Evolutionary conservation across 2,888 invertebrate species (phyloP).

Genomic region (Microplitis manilae): DNA sequence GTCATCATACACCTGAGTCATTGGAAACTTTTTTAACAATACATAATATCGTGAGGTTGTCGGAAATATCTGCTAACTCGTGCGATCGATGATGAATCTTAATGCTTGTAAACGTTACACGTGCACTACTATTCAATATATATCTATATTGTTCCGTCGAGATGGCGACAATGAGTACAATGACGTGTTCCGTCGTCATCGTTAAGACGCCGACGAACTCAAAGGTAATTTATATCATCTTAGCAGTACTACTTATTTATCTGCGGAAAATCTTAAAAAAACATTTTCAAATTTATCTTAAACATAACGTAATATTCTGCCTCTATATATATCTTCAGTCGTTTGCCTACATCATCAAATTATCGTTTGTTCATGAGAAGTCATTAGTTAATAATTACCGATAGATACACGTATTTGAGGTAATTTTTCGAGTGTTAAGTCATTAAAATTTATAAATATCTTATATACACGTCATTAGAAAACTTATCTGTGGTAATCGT

Average conservation of each 20-base stretch:
- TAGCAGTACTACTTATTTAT: background rate
- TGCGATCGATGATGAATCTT: constrained; percentile 1
- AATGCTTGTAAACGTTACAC: background rate
- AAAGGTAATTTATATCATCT: background rate
- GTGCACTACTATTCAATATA: background rate
- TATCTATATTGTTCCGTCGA: background rate
- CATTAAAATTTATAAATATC: background rate
- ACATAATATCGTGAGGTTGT: background rate
- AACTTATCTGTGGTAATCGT: background rate
- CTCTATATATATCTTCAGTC: too few relatives aligned
- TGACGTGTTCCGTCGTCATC: background rate
- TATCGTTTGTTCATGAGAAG: background rate
- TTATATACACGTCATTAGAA: background rate
- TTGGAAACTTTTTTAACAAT: constrained; percentile 16
- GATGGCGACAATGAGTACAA: background rate
- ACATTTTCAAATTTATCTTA: background rate
- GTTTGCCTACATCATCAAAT: too few relatives aligned
- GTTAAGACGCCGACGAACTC: background rate
- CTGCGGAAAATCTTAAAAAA: background rate
- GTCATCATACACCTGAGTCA: constrained; percentile 18
- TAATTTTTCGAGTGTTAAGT: background rate
- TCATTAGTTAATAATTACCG: background rate
- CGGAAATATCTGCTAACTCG: background rate
- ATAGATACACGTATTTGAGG: background rate
- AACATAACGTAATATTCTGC: too few relatives aligned